Base-by-base conservation (phyloP, 2,888 invertebrate genomes). In the Mesochorus sp. region DNA sequence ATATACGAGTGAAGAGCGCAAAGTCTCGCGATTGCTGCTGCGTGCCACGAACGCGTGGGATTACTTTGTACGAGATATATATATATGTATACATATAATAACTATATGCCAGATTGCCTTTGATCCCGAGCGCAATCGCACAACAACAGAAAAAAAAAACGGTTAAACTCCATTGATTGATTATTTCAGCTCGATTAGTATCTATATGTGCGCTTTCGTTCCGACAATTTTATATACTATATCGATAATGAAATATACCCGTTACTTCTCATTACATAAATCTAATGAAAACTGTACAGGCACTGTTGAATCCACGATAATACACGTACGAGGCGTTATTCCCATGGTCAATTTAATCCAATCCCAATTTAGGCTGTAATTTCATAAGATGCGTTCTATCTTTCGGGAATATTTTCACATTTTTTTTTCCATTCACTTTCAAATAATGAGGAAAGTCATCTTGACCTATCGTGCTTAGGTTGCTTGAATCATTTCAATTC, bases 11-110 rank as follows among this genome's bases (percentile, higher is more conserved):
- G 17, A 39, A 34, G 59, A 37, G 47, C 37, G 53, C 62, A 44
- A 34, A 62, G 44, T 55, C n/a, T n/a, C n/a, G n/a, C 72, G 62
- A 64, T 71, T 61, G 61, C 39, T 71, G 12, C 17, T 67, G 55
- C 72, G 62, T 55, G 44, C 62, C 62, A 17, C 28, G 37, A 73
- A 57, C 64, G 57, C 64, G 49, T 57, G 64, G 64, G 37, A 73
- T 57, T 49, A 49, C 57, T 64, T 66, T 66, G 37, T 67, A 42
- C 39, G 42, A 67, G 39, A 19, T 39, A 42, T n/a, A n/a, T n/a
- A n/a, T n/a, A n/a, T n/a, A n/a, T n/a, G n/a, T n/a, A n/a, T n/a
- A n/a, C n/a, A n/a, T n/a, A n/a, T n/a, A n/a, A n/a, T n/a, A n/a
- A n/a, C n/a, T n/a, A n/a, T n/a, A n/a, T n/a, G 53, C 28, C 28